Conservation (phyloP, 2,113 vertebrate genomes). For the Sylvia atricapilla region DNA sequence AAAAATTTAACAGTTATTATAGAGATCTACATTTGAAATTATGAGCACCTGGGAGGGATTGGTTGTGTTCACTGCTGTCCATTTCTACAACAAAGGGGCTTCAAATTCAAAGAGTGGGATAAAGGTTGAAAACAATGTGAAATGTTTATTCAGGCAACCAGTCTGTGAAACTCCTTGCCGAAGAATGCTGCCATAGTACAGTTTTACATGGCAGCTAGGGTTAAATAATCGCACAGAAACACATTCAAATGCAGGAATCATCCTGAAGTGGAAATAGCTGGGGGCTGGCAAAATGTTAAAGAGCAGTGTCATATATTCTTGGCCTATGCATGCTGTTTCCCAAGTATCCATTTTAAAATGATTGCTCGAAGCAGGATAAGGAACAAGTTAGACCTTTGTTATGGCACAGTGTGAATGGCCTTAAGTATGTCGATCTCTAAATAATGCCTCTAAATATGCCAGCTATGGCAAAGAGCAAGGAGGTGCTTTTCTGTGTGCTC, state of each 20-base stretch:
- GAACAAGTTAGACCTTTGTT: not conserved
- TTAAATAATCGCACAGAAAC: not conserved
- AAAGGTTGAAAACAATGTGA: not conserved
- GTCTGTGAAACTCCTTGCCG: not conserved
- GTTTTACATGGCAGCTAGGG: not conserved
- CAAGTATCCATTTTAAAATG: not conserved
- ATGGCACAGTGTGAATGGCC: not conserved
- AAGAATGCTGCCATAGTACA: not conserved
- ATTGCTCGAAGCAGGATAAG: not conserved
- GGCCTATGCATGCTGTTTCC: not conserved
- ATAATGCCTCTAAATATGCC: not conserved
- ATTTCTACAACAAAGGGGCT: not conserved
- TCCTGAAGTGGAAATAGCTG: not conserved
- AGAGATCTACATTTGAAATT: not conserved
- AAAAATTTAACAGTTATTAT: not conserved
- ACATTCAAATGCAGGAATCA: not conserved
- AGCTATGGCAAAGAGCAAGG: not conserved
- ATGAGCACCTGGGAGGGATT: not conserved
- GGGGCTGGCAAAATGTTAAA: not conserved
- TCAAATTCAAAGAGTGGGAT: not conserved
- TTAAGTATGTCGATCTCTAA: not conserved
- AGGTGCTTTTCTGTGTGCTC: not conserved
- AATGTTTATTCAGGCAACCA: not conserved
- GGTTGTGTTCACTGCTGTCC: rapidly evolving
- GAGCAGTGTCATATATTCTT: not conserved